phyloP scores from a whole-genome alignment of 2,113 vertebrate genomes.

The Lophochroa leadbeateri region DNA sequence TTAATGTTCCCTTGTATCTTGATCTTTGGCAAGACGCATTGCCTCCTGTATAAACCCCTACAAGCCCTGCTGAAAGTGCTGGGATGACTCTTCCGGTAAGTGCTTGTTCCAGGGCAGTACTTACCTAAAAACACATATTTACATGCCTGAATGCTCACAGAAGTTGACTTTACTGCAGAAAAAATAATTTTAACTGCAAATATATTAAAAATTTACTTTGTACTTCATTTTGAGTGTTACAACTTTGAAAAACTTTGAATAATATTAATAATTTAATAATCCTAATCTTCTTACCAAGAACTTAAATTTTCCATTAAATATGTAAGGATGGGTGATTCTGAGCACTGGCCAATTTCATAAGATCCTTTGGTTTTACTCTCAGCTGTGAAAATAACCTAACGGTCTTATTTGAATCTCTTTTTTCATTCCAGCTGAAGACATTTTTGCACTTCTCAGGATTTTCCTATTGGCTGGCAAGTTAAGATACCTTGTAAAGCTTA shows the following conservation, averaged over 20 bases:
- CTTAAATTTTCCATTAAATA: not conserved
- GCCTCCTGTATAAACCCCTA: not conserved
- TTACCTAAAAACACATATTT: not conserved
- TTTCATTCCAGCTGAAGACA: not conserved
- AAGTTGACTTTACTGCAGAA: not conserved
- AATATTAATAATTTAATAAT: not conserved
- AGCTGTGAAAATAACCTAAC: not conserved
- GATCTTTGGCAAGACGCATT: not conserved
- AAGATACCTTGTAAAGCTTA: not conserved
- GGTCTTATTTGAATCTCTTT: not conserved
- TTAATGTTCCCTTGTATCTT: not conserved
- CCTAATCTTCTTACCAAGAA: not conserved
- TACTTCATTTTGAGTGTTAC: not conserved
- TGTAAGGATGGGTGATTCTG: not conserved
- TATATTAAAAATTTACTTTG: not conserved
- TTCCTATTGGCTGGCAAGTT: not conserved
- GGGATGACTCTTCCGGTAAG: not conserved
- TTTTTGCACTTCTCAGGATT: not conserved
- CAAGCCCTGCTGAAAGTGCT: not conserved
- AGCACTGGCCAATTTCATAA: not conserved
- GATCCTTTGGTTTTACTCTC: not conserved
- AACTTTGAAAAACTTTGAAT: not conserved
- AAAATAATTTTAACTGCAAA: not conserved
- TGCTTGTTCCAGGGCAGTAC: not conserved
- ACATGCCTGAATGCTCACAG: not conserved